A percentile compares a stretch with the other conserved stretches of the same genome.
Evolutionary conservation across 2,888 invertebrate species (phyloP).

Genomic region (Saturnia japonica): DNA sequence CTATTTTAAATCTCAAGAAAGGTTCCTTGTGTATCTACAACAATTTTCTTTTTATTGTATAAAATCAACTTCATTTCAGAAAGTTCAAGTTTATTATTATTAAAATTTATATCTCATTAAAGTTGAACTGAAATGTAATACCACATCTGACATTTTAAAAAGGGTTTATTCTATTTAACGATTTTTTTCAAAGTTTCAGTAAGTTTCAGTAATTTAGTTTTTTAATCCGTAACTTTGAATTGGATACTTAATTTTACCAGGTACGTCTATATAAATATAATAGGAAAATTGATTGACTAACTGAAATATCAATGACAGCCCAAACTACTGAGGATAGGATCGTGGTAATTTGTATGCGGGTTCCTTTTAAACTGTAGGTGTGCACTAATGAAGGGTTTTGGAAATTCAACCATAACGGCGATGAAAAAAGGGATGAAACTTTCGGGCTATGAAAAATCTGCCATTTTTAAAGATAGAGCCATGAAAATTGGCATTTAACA

Average conservation of each 20-base stretch:
- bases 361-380: too few species aligned
- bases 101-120: neutral
- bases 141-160: neutral
- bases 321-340: too few species aligned
- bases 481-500: too few species aligned
- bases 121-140: neutral
- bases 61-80: neutral
- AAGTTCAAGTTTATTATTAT: neutral
- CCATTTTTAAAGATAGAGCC: too few species aligned
- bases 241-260: neutral
- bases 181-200: neutral
- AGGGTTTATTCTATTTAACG: neutral
- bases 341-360: too few species aligned
- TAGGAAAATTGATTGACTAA: too few species aligned
- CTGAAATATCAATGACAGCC: too few species aligned
- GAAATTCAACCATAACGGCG: too few species aligned
- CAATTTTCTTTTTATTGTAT: neutral
- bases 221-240: neutral
- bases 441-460: too few species aligned
- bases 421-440: too few species aligned
- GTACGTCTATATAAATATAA: too few species aligned
- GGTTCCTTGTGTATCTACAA: neutral
- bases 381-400: too few species aligned
- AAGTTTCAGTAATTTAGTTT: neutral
- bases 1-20: neutral